A percentile compares a stretch with the other conserved stretches of the same genome.
Evolutionary conservation across 2,113 vertebrate genomes (phyloP).

Genomic region (Echinops telfairi): DNA sequence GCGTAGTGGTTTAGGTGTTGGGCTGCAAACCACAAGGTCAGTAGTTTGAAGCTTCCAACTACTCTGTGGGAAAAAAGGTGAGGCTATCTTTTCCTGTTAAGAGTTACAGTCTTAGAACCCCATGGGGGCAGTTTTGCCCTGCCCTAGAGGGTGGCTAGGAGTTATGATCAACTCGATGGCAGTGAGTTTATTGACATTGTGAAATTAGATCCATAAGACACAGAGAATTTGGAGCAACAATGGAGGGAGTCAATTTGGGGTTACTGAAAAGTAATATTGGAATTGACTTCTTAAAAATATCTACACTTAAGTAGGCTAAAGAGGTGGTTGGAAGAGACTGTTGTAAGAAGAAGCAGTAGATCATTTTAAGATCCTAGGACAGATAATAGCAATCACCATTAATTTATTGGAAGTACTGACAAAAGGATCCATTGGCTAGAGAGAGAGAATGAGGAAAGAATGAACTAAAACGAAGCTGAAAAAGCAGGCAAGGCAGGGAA

Average conservation of each 20-base stretch:
- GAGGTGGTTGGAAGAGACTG: neutral
- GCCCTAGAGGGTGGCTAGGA: no score
- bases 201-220: neutral
- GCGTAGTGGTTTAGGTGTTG: no score
- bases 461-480: neutral
- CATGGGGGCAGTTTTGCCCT: no score
- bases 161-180: no score
- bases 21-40: no score
- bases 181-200: neutral
- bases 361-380: neutral
- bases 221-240: neutral
- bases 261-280: conserved; percentile 33
- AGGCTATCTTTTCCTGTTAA: no score
- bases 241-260: neutral
- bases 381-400: neutral
- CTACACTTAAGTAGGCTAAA: neutral
- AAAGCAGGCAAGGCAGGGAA: neutral
- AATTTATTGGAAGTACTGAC: neutral
- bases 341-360: neutral
- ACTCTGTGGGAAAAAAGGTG: no score
- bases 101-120: no score
- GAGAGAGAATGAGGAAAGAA: neutral
- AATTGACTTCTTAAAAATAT: conserved; percentile 23
- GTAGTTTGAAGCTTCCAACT: no score
- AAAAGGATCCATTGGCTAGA: neutral